Evolutionary conservation across 2,888 invertebrate genomes (phyloP).

Genomic region (Noctuana brunneofusca): DNA sequence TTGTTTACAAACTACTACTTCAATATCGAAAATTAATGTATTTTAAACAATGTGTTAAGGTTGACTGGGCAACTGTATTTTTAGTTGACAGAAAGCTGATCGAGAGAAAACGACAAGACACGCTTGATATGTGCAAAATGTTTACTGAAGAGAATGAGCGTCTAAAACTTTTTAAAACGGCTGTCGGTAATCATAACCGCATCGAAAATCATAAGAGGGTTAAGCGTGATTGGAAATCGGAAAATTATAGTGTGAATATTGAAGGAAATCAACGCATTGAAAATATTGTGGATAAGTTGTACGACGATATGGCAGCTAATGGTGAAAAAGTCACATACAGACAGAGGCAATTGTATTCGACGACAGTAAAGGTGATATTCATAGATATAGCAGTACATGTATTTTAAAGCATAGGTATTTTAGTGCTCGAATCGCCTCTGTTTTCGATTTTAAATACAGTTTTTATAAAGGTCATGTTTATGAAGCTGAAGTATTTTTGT

Average conservation of each 20-base stretch:
- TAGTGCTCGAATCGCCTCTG: too few relatives aligned
- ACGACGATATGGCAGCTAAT: constrained; percentile 55
- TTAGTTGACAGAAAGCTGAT: constrained; percentile 61
- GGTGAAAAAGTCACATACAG: constrained; percentile 55
- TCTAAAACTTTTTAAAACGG: constrained; percentile 30
- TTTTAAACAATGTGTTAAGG: too few relatives aligned
- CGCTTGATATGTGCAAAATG: constrained; percentile 66
- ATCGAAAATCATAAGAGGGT: constrained; percentile 35
- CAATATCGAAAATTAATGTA: too few relatives aligned
- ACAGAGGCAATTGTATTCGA: constrained; percentile 42
- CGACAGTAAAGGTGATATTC: constrained; percentile 40
- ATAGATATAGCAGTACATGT: too few relatives aligned
- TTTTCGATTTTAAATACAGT: too few relatives aligned
- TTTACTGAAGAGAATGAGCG: constrained; percentile 59
- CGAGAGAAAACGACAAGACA: constrained; percentile 66
- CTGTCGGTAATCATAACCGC: constrained; percentile 32
- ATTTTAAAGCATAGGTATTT: too few relatives aligned
- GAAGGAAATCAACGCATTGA: constrained; percentile 57
- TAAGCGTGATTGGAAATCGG: constrained; percentile 45
- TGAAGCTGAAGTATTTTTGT: too few relatives aligned
- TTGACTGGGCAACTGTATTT: not conserved
- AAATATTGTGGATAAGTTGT: constrained; percentile 63
- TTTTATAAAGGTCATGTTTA: too few relatives aligned
- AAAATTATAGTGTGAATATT: constrained; percentile 43
- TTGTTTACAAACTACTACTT: too few relatives aligned